Percentiles rank a stretch among this genome's conserved stretches.
Conservation (phyloP, 2,888 invertebrate genomes). For the Spisula subtruncata region DNA sequence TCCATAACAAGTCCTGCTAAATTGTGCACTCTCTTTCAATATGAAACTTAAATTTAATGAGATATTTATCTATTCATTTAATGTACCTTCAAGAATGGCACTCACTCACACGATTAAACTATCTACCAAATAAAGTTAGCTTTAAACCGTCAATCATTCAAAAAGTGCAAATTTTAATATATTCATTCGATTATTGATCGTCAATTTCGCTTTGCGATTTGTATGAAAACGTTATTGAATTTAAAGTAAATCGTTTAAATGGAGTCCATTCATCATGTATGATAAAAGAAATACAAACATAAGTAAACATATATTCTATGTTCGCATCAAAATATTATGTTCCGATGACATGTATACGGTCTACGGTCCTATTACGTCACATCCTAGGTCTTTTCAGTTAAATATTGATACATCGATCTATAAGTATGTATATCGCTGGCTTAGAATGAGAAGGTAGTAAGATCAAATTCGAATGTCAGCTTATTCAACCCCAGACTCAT, state of each 20-base stretch:
- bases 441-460: no score
- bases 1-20: no score
- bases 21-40: no score
- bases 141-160: not conserved
- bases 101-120: not conserved
- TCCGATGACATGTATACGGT: no score
- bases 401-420: no score
- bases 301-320: not conserved
- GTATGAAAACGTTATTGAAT: not conserved
- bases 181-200: not conserved
- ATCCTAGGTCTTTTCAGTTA: no score
- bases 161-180: not conserved
- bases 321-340: no score
- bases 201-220: not conserved
- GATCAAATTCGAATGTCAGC: no score
- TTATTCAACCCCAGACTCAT: no score
- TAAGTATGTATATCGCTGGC: no score
- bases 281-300: slow-evolving; percentile 12
- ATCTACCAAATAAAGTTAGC: not conserved
- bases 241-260: not conserved
- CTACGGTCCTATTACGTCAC: no score
- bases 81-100: not conserved
- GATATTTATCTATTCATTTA: not conserved
- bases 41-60: no score
- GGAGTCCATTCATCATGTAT: not conserved